A percentile compares a stretch with the other conserved stretches of the same genome.
Conservation (phyloP, 2,113 vertebrate genomes). For the Serilophus lunatus region DNA sequence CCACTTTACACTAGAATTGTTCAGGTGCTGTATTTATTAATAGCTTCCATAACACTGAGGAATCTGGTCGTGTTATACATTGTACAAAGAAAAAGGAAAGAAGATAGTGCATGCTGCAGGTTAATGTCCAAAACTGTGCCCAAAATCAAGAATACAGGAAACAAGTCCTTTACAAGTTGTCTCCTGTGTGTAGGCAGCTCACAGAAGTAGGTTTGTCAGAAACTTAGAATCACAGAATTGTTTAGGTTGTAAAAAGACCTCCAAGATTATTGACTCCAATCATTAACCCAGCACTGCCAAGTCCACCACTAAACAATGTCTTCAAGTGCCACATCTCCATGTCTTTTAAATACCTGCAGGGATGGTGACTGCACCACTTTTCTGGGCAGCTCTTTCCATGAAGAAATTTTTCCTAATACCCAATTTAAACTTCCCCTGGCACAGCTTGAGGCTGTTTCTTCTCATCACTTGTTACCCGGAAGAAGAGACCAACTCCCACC, state of each 20-base stretch:
- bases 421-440: neutral
- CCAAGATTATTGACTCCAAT: neutral
- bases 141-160: neutral
- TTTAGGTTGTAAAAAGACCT: neutral
- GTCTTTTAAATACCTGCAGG: neutral
- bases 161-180: neutral
- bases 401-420: neutral
- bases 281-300: neutral
- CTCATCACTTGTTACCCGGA: neutral
- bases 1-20: neutral
- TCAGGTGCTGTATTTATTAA: neutral
- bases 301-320: neutral
- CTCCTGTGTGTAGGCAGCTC: neutral
- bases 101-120: neutral
- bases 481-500: neutral
- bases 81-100: neutral
- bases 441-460: neutral
- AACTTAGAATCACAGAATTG: neutral
- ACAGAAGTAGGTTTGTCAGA: neutral
- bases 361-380: neutral
- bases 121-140: neutral
- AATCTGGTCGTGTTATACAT: neutral
- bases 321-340: accelerated
- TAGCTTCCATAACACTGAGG: neutral
- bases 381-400: neutral